Evolutionary conservation across 2,113 vertebrate species (phyloP), one percentile per base, ranked within the genome.

Genomic region (Addax nasomaculatus): DNA sequence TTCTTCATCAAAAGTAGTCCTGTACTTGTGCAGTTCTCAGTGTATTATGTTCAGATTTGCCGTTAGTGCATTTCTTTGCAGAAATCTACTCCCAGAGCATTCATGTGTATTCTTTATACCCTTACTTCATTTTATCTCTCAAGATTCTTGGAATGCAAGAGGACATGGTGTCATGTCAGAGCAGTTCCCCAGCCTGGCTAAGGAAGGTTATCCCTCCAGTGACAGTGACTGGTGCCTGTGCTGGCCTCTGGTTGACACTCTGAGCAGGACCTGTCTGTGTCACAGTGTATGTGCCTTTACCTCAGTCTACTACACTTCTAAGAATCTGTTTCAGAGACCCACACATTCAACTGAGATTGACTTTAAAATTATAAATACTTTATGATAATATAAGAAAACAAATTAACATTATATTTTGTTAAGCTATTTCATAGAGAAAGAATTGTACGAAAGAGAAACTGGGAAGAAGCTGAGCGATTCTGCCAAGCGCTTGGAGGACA

Each of bases 391-490:
- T 16, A 81, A 70, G 55, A 93, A 95, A 81, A 70, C 3, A 88
- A 93, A 93, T 84, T 84, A 96, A 83, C 19, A 49, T 91, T 95
- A 11, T 93, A 14, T 95, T 81, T 94, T 97, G 23, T 96, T 97
- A 98, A 99, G 99, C 98, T 99, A 73, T 99, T 99, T 98, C 99
- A 99, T 11, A 97, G 99, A 97, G 99, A 99, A 96, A 98, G 99
- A 96, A 95, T 99, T 97, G 98, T 98, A 96, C 99, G 99, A 92
- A 99, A 99, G 89, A 99, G 99, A 87, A 99, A 99, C 5, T 99
- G 99, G 99, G 99, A 99, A 96, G 99, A 99, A 98, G 99, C 99
- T 3, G 99, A 99, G 97, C 98, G 99, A 90, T 99, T 99, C 98
- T 99, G 99, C 94, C 99, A 99, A 97, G 99, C 99, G 0, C 98